Evolutionary conservation across 2,113 vertebrate species (phyloP).

Genomic region (Pimephales promelas): DNA sequence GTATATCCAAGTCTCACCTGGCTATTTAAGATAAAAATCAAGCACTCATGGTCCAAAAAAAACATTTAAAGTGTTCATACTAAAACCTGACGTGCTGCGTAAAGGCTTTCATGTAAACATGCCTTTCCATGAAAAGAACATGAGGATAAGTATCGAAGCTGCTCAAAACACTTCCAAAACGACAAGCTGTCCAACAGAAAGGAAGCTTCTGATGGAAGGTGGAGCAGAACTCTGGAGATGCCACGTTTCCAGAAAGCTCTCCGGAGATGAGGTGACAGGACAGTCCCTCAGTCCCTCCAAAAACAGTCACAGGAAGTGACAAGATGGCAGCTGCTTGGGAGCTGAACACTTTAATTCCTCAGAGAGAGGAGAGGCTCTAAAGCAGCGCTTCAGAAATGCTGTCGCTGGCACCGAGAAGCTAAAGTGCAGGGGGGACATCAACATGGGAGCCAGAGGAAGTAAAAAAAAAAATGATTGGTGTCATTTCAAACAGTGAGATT

Average conservation of each 20-base stretch:
- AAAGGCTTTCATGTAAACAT: not conserved
- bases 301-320: constrained; percentile 47
- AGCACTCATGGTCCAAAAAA: not conserved
- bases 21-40: constrained; percentile 11
- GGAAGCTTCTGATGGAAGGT: constrained; percentile 27
- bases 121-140: not conserved
- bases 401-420: not conserved
- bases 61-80: not conserved
- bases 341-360: constrained; percentile 33
- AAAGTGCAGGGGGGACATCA: constrained; percentile 29
- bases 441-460: not conserved
- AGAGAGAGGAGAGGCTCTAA: constrained; percentile 25
- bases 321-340: constrained; percentile 34
- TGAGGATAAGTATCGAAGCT: not conserved
- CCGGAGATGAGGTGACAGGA: constrained; percentile 31
- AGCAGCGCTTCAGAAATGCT: constrained; percentile 9
- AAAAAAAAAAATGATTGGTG: constrained; percentile 25
- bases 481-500: constrained; percentile 14
- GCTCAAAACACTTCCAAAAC: constrained; percentile 24
- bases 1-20: not conserved
- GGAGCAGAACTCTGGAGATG: constrained; percentile 42
- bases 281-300: constrained; percentile 34
- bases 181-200: constrained; percentile 33
- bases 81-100: not conserved
- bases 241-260: constrained; percentile 9